Evolutionary conservation across 2,888 invertebrate genomes (phyloP).

Genomic region (Perithous albicinctus): DNA sequence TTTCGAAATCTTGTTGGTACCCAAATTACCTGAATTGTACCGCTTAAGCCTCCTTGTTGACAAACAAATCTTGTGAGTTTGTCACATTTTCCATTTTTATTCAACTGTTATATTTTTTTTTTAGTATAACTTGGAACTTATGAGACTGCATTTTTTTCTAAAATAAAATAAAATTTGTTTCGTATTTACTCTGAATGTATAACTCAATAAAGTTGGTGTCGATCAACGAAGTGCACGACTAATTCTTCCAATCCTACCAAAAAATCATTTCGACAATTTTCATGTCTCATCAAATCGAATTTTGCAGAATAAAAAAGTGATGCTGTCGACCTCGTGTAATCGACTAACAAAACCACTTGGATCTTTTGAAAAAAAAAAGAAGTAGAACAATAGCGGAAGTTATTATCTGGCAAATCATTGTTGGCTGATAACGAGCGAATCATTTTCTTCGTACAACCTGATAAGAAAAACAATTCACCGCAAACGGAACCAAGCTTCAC

Average conservation of each 20-base stretch:
- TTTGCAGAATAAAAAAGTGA: not conserved
- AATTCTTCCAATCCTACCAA: not conserved
- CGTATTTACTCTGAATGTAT: too few relatives aligned
- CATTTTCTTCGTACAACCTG: conserved; percentile 8
- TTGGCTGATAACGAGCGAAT: conserved; percentile 16
- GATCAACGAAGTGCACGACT: not conserved
- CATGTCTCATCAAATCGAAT: not conserved
- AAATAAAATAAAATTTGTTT: too few relatives aligned
- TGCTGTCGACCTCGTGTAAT: not conserved
- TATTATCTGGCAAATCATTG: conserved; percentile 16
- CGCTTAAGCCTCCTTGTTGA: too few relatives aligned
- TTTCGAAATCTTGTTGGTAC: too few relatives aligned
- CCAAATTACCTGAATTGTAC: too few relatives aligned
- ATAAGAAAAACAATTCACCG: conserved; percentile 26
- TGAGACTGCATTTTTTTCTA: too few relatives aligned
- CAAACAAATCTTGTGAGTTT: too few relatives aligned
- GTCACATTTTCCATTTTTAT: too few relatives aligned
- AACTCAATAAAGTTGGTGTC: too few relatives aligned
- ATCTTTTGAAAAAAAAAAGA: not conserved
- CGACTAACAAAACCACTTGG: not conserved
- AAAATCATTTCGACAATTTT: not conserved
- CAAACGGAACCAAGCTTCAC: conserved; percentile 18
- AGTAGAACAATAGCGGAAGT: conserved; percentile 16
- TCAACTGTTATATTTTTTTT: too few relatives aligned
- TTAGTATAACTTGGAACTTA: too few relatives aligned